Base-by-base conservation (phyloP, 2,113 vertebrate genomes). In the Hoplias malabaricus region DNA sequence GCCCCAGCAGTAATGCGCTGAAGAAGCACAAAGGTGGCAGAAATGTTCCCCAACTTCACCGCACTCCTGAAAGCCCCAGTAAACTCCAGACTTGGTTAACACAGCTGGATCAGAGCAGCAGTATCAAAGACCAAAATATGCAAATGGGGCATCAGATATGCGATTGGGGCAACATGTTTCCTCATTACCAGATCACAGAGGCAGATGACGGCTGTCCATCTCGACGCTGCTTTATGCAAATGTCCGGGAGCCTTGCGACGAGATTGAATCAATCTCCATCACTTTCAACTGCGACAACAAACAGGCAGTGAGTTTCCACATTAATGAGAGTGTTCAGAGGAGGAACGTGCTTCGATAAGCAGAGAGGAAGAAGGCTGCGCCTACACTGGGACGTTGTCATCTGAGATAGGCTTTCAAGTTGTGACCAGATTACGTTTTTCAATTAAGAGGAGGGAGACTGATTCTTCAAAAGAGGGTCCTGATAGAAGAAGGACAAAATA, bases 51-150 rank as follows among this genome's bases (percentile, higher is more conserved):
- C 42, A 53, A 69, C 63, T 69, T 65, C 62, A 74, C 31, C 53
- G 27, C 5, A 16, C 25, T 43, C 42, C 38, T 79, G 77, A 80
- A 53, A 80, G 70, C 69, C 80, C 36, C 65, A 79, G 29, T 70
- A 62, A n/a, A 80, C 43, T 68, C 54, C 69, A 23, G 36, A 73
- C 81, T 81, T 72, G 76, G 73, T 84, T 76, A 84, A 79, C 72
- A 68, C 53, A 42, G 71, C 16, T 11, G 42, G 57, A 76, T 81
- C 38, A 78, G 63, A 50, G 54, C 69, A 36, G 21, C 21, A 57
- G 75, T 79, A 84, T 79, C 76, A 81, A 84, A 81, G 68, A 67
- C 68, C 42, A 34, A 75, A 76, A 79, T 72, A 83, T 79, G 83
- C 71, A 79, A 84, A 79, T 78, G 13, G 46, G 16, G 7, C 23